phyloP scores from a whole-genome alignment of 2,888 invertebrate species.

The Drosophila formosana region DNA sequence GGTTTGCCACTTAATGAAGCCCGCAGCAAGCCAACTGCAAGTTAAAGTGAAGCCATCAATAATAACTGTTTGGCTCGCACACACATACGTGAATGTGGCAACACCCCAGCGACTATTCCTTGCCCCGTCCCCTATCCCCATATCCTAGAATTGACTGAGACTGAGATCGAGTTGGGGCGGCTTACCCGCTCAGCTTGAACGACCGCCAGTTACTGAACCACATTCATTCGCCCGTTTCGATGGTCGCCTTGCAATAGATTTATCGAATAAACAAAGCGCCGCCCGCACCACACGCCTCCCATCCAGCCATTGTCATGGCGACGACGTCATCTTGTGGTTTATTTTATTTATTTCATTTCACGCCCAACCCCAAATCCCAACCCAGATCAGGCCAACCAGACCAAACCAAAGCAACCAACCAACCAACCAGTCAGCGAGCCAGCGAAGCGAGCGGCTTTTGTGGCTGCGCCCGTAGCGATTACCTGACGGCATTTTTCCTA shows the following conservation, averaged over 20 bases:
- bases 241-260: conserved; percentile 68
- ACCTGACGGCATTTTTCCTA: conserved; percentile 68
- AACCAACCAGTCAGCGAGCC: conserved; percentile 19
- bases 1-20: conserved; percentile 64
- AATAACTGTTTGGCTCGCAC: conserved; percentile 50
- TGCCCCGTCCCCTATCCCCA: neutral
- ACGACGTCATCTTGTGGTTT: conserved; percentile 80
- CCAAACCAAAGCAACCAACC: conserved; percentile 29
- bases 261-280: conserved; percentile 75
- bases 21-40: conserved; percentile 62
- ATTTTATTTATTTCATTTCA: conserved; percentile 76
- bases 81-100: conserved; percentile 15
- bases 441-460: conserved; percentile 57
- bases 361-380: conserved; percentile 36
- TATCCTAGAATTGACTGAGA: neutral
- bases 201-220: conserved; percentile 69
- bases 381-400: neutral
- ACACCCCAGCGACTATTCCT: conserved; percentile 9
- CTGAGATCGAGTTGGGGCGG: conserved; percentile 18
- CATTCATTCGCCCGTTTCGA: conserved; percentile 42
- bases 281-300: conserved; percentile 16
- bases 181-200: conserved; percentile 72
- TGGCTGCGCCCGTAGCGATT: conserved; percentile 70
- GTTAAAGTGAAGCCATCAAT: conserved; percentile 78
- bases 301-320: conserved; percentile 64